Evolutionary conservation across 2,113 vertebrate species (phyloP), one percentile per base, ranked within the genome.

Genomic region (Willisornis vidua): DNA sequence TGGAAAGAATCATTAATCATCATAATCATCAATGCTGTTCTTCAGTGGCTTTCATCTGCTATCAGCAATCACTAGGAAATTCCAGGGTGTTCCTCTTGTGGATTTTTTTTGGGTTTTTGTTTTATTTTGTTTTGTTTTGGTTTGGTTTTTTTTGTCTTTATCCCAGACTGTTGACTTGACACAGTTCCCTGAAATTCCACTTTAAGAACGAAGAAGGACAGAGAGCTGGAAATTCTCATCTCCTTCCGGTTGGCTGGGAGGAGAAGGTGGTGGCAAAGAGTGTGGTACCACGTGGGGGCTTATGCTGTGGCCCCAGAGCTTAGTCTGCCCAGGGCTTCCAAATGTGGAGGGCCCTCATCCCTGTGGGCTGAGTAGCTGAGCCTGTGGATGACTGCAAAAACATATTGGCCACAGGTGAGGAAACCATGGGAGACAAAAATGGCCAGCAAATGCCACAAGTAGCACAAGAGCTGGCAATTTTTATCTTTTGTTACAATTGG

Each of bases 21-120:
- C 3, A 0, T 76, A 86, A 87, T 79, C 70, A 74, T 67, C 26
- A 7, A 94, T 87, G 92, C 83, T 81, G 75, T 41, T 78, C 68
- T 93, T 88, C 62, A 94, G 84, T 0, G 2, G 54, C 96, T 97
- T 96, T 96, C 92, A 96, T 95, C 83, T 94, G 80, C 85, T 95
- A 94, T 94, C 94, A 94, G 74, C 51, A 70, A 91, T 90, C 89
- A 46, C 94, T 93, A 94, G 93, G 95, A 97, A 96, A 96, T 96
- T 89, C 94, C 93, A 95, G 94, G 54, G 66, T 91, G 81, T 93
- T 94, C 73, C 93, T 95, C 82, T 72, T 61, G 43, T 57, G 48
- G 39, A 10, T 37, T 91, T 70, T 65, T 58, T 41, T 25, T 43
- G 28, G 37, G 37, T 37, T 37, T 23, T 31, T 8, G 39, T 71